A percentile compares a stretch with the other conserved stretches of the same genome.
phyloP scores from a whole-genome alignment of 35 echinoderm and acorn worm genomes.

The Ophiothrix spiculata region DNA sequence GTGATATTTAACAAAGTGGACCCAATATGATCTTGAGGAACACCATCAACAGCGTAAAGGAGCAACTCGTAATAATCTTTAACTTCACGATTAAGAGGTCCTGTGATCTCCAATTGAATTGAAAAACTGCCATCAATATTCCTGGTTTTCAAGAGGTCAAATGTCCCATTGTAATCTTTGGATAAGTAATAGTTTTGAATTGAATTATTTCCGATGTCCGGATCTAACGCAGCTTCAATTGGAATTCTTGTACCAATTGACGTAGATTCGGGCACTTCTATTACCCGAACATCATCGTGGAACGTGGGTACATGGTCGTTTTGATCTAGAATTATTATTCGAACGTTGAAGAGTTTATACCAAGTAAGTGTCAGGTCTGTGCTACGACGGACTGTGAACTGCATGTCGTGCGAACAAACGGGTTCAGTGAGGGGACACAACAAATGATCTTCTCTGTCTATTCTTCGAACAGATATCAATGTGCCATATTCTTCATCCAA shows the following conservation, averaged over 20 bases:
- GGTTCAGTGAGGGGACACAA: constrained; percentile 31
- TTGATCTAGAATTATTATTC: constrained; percentile 58
- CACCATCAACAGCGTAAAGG: constrained; percentile 66
- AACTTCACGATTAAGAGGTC: constrained; percentile 55
- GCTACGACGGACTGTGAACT: constrained; percentile 37
- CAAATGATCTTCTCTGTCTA: constrained; percentile 33
- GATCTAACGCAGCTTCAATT: constrained; percentile 49
- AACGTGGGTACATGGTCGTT: constrained; percentile 73
- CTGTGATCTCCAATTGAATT: constrained; percentile 46
- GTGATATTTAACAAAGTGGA: constrained; percentile 66
- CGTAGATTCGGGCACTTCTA: constrained; percentile 62
- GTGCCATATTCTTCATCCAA: constrained; percentile 33
- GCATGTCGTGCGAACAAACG: constrained; percentile 31
- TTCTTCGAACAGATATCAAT: constrained; percentile 24
- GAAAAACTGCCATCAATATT: constrained; percentile 40
- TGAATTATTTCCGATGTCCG: constrained; percentile 58
- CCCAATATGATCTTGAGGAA: constrained; percentile 32
- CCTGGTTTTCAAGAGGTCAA: constrained; percentile 42
- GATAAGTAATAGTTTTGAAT: constrained; percentile 62
- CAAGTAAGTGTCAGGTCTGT: not conserved
- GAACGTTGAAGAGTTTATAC: constrained; percentile 31
- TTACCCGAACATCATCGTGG: constrained; percentile 25
- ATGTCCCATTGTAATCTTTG: constrained; percentile 49
- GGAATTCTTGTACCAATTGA: constrained; percentile 55
- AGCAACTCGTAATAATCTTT: constrained; percentile 48